Evolutionary conservation across 2,113 vertebrate genomes (phyloP).

Genomic region (Lutjanus erythropterus): DNA sequence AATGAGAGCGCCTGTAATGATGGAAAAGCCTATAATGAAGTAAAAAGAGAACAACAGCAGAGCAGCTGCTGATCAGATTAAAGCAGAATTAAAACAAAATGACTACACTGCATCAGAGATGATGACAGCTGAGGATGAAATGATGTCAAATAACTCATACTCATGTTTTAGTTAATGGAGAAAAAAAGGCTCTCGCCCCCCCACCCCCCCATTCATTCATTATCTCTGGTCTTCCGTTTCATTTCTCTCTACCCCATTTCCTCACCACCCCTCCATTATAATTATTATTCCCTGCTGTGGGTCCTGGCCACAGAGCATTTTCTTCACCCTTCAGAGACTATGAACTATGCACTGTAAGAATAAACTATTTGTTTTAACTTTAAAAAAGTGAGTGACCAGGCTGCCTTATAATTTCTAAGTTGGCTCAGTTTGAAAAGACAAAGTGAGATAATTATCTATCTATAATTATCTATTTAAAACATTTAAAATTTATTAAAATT

Average conservation of each 20-base stretch:
- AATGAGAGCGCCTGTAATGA: constrained; percentile 38
- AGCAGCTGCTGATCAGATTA: constrained; percentile 73
- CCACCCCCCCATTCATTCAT: constrained; percentile 25
- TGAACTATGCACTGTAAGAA: too few species aligned
- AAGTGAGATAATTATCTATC: too few species aligned
- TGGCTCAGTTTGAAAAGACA: too few species aligned
- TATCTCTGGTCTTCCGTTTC: constrained; percentile 58
- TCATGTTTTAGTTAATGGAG: constrained; percentile 33
- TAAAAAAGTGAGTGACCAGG: too few species aligned
- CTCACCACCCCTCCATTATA: constrained; percentile 34
- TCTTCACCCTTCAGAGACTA: constrained; percentile 20
- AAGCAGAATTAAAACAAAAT: constrained; percentile 69
- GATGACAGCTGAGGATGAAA: constrained; percentile 52
- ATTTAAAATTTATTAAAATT: too few species aligned
- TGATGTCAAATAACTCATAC: constrained; percentile 55
- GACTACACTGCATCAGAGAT: constrained; percentile 51
- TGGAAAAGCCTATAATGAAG: constrained; percentile 54
- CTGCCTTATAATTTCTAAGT: too few species aligned
- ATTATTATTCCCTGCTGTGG: constrained; percentile 51
- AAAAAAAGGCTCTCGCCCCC: constrained; percentile 7
- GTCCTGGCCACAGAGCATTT: constrained; percentile 8
- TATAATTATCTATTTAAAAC: too few species aligned
- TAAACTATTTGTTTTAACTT: too few species aligned
- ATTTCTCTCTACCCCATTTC: constrained; percentile 41
- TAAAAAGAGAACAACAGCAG: constrained; percentile 45